These are phyloP conservation scores for Lithosia quadra DNA, from an alignment of 2,888 invertebrate genomes.

Conservation along the genomic window DNA sequence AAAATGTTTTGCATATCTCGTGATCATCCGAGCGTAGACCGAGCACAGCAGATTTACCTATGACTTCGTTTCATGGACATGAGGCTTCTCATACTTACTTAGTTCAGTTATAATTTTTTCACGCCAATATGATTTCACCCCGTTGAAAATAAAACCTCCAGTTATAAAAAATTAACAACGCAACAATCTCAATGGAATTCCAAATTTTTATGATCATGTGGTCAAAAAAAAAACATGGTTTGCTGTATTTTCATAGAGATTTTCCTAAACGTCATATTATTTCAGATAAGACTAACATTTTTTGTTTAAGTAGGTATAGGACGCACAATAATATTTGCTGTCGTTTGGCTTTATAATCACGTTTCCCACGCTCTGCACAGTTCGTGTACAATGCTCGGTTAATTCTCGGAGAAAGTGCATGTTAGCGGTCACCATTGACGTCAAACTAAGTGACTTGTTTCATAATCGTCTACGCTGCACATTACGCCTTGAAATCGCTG, in stretches of 20 bases:
- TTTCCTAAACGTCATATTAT: neutral
- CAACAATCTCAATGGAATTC: neutral
- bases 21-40: constrained; percentile 22
- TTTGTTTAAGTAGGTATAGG: neutral
- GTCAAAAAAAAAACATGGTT: neutral
- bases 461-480: constrained; percentile 58
- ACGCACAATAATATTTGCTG: neutral
- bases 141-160: too few relatives aligned
- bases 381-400: constrained; percentile 43
- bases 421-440: constrained; percentile 72
- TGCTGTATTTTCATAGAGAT: neutral
- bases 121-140: too few relatives aligned
- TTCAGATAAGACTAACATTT: neutral
- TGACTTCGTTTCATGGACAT: neutral
- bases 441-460: constrained; percentile 68
- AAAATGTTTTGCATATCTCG: constrained; percentile 55
- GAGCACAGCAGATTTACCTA: neutral
- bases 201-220: neutral
- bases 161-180: neutral
- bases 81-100: neutral
- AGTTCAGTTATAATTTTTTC: too few relatives aligned
- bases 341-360: constrained; percentile 35
- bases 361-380: constrained; percentile 57
- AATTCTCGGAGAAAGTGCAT: constrained; percentile 73
- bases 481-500: constrained; percentile 48